phyloP scores from a whole-genome alignment of 2,113 vertebrate genomes.

The Otis tarda region DNA sequence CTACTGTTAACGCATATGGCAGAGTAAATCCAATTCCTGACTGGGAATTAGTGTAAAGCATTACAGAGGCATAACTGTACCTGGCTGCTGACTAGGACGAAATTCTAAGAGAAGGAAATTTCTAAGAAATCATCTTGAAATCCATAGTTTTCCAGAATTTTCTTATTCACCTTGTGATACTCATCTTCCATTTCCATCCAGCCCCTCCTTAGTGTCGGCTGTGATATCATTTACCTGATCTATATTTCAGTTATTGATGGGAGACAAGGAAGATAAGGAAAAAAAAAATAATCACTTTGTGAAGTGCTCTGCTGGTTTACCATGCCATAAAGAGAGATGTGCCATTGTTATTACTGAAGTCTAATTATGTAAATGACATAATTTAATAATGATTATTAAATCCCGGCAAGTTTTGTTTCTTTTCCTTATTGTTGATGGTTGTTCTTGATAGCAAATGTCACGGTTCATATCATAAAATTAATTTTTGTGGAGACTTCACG shows the following conservation, averaged over 20 bases:
- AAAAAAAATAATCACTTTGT: background rate
- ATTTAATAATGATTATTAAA: constrained; percentile 44
- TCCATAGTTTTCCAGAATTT: background rate
- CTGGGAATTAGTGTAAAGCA: background rate
- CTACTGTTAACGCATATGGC: background rate
- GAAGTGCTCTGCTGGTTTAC: background rate
- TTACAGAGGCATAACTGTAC: background rate
- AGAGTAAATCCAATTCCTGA: background rate
- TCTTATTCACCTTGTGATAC: background rate
- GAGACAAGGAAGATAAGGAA: background rate
- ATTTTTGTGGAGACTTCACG: background rate
- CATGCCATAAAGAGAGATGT: background rate
- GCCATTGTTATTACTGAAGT: background rate
- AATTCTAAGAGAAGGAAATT: background rate
- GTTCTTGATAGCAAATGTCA: background rate
- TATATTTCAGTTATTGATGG: background rate
- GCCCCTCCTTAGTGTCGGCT: background rate
- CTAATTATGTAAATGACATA: constrained; percentile 9
- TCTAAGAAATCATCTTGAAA: background rate
- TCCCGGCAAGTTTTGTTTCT: background rate
- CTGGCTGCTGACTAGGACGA: background rate
- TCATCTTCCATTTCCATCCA: background rate
- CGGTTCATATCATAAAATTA: background rate
- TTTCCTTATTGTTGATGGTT: background rate
- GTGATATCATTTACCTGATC: background rate